phyloP scores from a whole-genome alignment of 2,888 invertebrate species.

The Nomada goodeniana region DNA sequence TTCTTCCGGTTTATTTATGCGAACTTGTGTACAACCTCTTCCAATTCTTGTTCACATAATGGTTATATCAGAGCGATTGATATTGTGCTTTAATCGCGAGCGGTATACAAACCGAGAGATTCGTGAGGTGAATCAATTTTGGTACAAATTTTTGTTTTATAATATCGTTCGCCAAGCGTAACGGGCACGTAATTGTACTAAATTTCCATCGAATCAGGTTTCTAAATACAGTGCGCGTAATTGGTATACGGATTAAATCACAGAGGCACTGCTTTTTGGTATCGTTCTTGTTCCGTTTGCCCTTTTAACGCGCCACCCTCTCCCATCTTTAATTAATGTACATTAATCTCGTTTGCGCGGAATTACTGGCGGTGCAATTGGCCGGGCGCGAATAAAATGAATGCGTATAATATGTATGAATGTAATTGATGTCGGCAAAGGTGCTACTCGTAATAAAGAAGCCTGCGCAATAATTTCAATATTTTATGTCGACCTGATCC shows the following conservation, averaged over 20 bases:
- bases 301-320: conserved; percentile 27
- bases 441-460: conserved; percentile 39
- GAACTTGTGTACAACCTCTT: neutral
- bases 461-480: conserved; percentile 38
- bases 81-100: neutral
- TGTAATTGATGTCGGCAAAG: conserved; percentile 49
- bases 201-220: neutral
- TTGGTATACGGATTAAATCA: neutral
- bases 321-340: conserved; percentile 54
- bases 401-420: conserved; percentile 54
- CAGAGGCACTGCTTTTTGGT: conserved; percentile 21
- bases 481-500: conserved; percentile 6
- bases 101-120: neutral
- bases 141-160: neutral
- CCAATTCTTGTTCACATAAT: neutral
- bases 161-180: neutral
- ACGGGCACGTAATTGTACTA: neutral
- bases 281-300: conserved; percentile 10
- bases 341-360: conserved; percentile 48
- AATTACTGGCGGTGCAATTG: conserved; percentile 31
- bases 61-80: neutral
- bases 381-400: conserved; percentile 48
- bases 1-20: no score
- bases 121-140: neutral
- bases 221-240: neutral